phyloP scores from a whole-genome alignment of 2,888 invertebrate species.

The Euzetes globulus region DNA sequence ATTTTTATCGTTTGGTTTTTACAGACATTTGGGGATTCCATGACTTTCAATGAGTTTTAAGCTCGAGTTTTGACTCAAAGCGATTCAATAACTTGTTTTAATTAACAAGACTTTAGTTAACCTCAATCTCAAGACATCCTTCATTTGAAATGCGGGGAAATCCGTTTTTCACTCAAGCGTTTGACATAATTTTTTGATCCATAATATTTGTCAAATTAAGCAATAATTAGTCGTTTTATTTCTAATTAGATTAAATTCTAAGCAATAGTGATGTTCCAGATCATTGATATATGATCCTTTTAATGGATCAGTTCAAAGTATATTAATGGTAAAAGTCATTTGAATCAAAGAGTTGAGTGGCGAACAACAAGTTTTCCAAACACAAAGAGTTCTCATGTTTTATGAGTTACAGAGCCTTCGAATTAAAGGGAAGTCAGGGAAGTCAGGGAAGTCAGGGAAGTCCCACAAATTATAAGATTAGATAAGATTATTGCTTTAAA shows the following conservation, averaged over 20 bases:
- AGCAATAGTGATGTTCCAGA: too few relatives aligned
- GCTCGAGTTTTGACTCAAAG: not conserved
- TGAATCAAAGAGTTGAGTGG: too few relatives aligned
- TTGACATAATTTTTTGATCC: not conserved
- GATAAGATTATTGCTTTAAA: too few relatives aligned
- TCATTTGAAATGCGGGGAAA: not conserved
- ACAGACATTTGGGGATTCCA: not conserved
- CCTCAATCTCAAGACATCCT: not conserved
- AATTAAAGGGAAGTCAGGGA: too few relatives aligned
- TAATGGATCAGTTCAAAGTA: too few relatives aligned
- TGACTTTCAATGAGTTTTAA: not conserved
- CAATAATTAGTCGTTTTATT: not conserved
- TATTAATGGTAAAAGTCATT: too few relatives aligned
- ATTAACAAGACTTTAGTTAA: not conserved
- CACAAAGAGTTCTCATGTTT: too few relatives aligned
- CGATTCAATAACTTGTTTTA: slow-evolving; percentile 17
- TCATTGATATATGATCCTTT: too few relatives aligned
- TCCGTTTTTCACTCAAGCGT: not conserved
- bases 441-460: too few relatives aligned
- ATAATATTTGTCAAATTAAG: not conserved
- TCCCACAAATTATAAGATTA: too few relatives aligned
- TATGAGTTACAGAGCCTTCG: too few relatives aligned
- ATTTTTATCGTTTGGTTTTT: slow-evolving; percentile 3
- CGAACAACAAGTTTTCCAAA: too few relatives aligned
- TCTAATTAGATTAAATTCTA: not conserved